Evolutionary conservation across 2,888 invertebrate genomes (phyloP), one percentile per base, ranked within the genome.

Genomic region (Macrophya alboannulata): DNA sequence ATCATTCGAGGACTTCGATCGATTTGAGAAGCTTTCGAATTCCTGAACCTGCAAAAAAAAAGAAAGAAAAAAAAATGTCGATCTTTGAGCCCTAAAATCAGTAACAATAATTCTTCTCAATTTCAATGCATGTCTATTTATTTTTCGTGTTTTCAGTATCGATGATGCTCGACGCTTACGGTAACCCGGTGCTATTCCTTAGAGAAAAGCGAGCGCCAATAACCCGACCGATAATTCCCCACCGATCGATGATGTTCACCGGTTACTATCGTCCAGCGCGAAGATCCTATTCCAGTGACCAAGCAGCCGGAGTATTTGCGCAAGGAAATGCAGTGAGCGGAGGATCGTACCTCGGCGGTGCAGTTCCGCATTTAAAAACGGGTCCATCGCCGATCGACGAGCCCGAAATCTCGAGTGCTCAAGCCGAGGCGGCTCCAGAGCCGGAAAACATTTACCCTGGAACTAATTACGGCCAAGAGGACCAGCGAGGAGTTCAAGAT

Each of bases 321-420:
- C 92, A 93, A 84, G 93, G 93, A n/a, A 92, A 91, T 45, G 89
- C 92, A 0, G 91, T 93, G 4, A 91, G 92, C 65, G 93, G 92
- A 10, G 90, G 90, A 25, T 86, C 91, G 10, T 92, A 91, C 76
- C 88, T 92, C 55, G 89, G 88, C 15, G 90, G 88, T 43, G 31
- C 3, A 31, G 76, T 87, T 68, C 89, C 90, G 65, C 90, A 91
- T 85, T 87, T 90, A 71, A 88, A 88, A n/a, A 86, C 88, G 0
- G 90, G 89, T 45, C 90, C 90, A 12, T 91, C 91, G 84, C 91
- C 91, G 15, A 88, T 87, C 79, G 90, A 90, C 43, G 91, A 92
- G 68, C 84, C 89, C 48, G 90, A 91, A n/a, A 81, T 92, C n/a
- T 89, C 92, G 0, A 92, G 90, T 68, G 90, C 92, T 2, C 90